phyloP scores from a whole-genome alignment of 2,113 vertebrate species.

The Plectropomus leopardus region DNA sequence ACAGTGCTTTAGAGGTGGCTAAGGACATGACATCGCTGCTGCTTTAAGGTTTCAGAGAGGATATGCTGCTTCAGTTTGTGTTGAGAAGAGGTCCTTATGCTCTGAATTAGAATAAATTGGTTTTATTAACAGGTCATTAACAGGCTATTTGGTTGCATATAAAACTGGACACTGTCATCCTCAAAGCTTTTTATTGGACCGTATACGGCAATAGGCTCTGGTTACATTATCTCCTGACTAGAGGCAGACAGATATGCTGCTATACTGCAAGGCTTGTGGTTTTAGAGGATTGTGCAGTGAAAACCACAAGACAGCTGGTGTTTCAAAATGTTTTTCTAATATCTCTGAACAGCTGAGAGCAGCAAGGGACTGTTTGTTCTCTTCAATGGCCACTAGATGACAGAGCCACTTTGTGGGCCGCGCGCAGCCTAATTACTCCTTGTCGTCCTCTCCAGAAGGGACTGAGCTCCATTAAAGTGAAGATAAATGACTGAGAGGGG shows the following conservation, averaged over 20 bases:
- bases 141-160: constrained; percentile 52
- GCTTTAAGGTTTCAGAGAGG: neutral
- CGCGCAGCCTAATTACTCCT: constrained; percentile 83
- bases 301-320: constrained; percentile 81
- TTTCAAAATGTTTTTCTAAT: constrained; percentile 78
- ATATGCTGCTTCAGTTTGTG: constrained; percentile 1
- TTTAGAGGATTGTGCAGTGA: constrained; percentile 74
- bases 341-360: constrained; percentile 84
- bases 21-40: neutral
- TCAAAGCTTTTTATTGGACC: constrained; percentile 46
- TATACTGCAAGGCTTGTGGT: constrained; percentile 70
- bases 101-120: constrained; percentile 31
- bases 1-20: neutral
- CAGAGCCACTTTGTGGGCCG: constrained; percentile 85
- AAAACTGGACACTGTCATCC: constrained; percentile 30
- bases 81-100: constrained; percentile 10
- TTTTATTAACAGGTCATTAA: constrained; percentile 50
- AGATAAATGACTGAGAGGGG: constrained; percentile 76
- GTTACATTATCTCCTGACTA: constrained; percentile 60
- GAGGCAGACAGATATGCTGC: constrained; percentile 48
- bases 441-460: constrained; percentile 70
- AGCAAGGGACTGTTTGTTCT: constrained; percentile 74
- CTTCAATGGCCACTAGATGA: constrained; percentile 83
- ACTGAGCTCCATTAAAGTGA: constrained; percentile 64
- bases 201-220: constrained; percentile 45